Percentiles rank a stretch among this genome's conserved stretches.
These are phyloP conservation scores for Scolopax bukidnonensis DNA, from an alignment of 2,797 vertebrate species.

Conservation along the genomic window DNA sequence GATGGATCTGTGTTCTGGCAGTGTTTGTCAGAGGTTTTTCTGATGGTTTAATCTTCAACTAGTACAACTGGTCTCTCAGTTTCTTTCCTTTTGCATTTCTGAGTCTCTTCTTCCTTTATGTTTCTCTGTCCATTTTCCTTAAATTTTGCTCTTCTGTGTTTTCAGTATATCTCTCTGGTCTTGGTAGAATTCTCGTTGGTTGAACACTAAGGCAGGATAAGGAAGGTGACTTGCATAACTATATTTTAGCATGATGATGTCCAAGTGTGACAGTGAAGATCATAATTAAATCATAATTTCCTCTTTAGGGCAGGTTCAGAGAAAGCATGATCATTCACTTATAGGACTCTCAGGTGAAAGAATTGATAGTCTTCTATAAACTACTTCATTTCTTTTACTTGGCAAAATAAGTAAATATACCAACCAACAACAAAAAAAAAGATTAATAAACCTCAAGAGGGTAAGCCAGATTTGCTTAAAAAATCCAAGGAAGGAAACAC, in stretches of 20 bases:
- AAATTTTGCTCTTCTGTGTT: not conserved
- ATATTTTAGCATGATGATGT: not conserved
- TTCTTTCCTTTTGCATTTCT: not conserved
- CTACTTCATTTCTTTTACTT: not conserved
- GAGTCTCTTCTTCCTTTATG: not conserved
- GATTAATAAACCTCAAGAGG: not conserved
- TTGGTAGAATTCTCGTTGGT: not conserved
- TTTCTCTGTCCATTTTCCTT: not conserved
- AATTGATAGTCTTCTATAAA: not conserved
- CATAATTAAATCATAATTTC: not conserved
- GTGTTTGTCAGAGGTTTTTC: not conserved
- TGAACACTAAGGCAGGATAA: not conserved
- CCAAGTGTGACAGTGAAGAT: not conserved
- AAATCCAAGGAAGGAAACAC: not conserved
- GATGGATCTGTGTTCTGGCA: not conserved
- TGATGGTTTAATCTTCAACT: not conserved
- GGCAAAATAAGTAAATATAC: not conserved
- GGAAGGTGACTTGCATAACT: not conserved
- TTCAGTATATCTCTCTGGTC: not conserved
- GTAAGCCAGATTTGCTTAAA: not conserved
- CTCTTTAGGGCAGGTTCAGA: not conserved
- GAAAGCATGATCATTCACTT: not conserved
- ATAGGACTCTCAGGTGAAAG: not conserved
- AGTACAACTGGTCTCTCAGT: not conserved
- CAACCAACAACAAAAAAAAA: not conserved